Evolutionary conservation across 1,140 invertebrate genomes (phyloP), one percentile per base, ranked within the genome.

Genomic region (Drosophila santomea): DNA sequence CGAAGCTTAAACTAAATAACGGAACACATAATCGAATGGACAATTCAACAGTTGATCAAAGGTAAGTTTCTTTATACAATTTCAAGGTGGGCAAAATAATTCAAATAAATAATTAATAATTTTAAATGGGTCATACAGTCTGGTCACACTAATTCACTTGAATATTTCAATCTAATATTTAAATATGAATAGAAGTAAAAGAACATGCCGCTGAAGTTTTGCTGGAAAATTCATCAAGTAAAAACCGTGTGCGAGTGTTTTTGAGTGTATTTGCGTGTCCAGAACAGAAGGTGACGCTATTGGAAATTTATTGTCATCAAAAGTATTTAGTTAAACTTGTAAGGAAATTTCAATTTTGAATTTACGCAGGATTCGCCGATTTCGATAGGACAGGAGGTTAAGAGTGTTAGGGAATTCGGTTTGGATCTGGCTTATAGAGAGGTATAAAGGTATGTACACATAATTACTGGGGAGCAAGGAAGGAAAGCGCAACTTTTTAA

Each of bases 171-270:
- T 41, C 8, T 45, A 20, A 32, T 61, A 8, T 36, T 52, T 52
- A 7, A 52, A 51, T 66, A 45, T 51, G 35, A 25, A 36, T 39
- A 55, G 41, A 55, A 68, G 12, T 48, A 71, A 28, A 69, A 71
- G 44, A 71, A 71, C 67, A 71, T 71, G 67, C 67, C 67, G 67
- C 67, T 50, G 44, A 48, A 71, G 69, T 67, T 62, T 74, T 79
- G 77, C 77, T 79, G 77, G 38, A 80, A 74, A 57, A 51, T 74
- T 67, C 28, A 68, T 67, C 32, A 32, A 62, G 43, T 74, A 39
- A 41, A 39, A 58, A 45, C 57, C 77, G 59, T 74, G 68, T 72
- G 48, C 63, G 51, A 48, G 51, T 55, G 50, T 63, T 51, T 71
- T 38, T 62, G 41, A 54, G 39, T 55, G 50, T 71, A 69, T 69